These are phyloP conservation scores for Saguinus midas DNA, from an alignment of 2,113 vertebrate species.

Conservation along the genomic window DNA sequence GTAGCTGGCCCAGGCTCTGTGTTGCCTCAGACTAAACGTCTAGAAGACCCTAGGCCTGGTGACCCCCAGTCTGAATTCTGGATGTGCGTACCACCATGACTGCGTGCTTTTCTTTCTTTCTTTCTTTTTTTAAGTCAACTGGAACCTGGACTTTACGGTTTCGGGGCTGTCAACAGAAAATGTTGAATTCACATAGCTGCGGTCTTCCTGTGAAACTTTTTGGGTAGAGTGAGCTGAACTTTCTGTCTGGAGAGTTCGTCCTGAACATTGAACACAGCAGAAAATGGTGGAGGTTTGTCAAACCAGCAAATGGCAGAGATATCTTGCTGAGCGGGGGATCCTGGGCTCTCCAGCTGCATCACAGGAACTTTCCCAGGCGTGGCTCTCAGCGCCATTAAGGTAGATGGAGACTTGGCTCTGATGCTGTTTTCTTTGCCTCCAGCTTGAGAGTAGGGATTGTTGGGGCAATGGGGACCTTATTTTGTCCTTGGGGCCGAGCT, in stretches of 20 bases:
- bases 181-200: neutral
- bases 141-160: neutral
- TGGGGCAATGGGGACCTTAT: neutral
- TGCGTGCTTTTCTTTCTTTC: neutral
- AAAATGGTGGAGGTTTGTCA: neutral
- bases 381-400: neutral
- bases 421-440: neutral
- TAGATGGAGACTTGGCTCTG: neutral
- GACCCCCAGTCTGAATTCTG: constrained; percentile 28
- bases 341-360: too few relatives aligned
- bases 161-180: neutral
- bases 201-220: neutral
- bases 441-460: neutral
- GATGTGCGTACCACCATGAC: neutral
- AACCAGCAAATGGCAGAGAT: neutral
- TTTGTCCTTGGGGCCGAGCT: neutral
- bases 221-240: neutral
- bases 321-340: neutral
- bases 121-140: neutral
- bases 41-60: neutral
- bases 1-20: neutral
- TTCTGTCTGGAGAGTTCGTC: neutral
- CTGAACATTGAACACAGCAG: neutral
- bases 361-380: neutral
- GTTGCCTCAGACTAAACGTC: neutral